These are phyloP conservation scores for Polyommatus iphigenia DNA, from an alignment of 2,888 invertebrate species.

Conservation along the genomic window DNA sequence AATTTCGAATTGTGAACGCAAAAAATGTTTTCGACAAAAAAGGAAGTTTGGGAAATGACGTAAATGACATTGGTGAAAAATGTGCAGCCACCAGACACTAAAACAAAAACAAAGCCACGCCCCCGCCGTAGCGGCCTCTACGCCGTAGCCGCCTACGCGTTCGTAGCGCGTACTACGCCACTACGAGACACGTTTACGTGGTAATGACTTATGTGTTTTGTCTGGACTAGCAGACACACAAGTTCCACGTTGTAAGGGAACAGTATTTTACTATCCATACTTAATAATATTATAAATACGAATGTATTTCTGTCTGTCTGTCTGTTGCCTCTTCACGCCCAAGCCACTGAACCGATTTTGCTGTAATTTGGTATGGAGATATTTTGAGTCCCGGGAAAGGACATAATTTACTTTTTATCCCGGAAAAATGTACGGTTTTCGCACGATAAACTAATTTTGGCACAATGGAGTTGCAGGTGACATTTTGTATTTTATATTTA, in stretches of 20 bases:
- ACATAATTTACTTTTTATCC: too few relatives aligned
- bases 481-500: background rate
- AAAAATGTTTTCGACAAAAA: background rate
- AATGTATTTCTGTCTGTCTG: too few relatives aligned
- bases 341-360: too few relatives aligned
- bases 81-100: constrained; percentile 37
- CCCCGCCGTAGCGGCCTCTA: constrained; percentile 45
- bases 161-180: constrained; percentile 34
- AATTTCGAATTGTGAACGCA: background rate
- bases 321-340: too few relatives aligned
- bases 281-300: background rate
- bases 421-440: too few relatives aligned
- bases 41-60: background rate
- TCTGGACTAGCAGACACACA: background rate
- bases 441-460: too few relatives aligned
- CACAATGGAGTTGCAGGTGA: too few relatives aligned
- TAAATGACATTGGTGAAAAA: background rate
- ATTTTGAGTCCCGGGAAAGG: too few relatives aligned
- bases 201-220: background rate
- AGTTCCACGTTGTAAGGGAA: background rate
- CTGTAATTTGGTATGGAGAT: too few relatives aligned
- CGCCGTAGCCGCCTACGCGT: constrained; percentile 54
- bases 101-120: constrained; percentile 47
- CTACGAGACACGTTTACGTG: background rate
- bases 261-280: too few relatives aligned